Percentiles rank a stretch among this genome's conserved stretches.
phyloP scores from a whole-genome alignment of 2,113 vertebrate species.

The Capra hircus region DNA sequence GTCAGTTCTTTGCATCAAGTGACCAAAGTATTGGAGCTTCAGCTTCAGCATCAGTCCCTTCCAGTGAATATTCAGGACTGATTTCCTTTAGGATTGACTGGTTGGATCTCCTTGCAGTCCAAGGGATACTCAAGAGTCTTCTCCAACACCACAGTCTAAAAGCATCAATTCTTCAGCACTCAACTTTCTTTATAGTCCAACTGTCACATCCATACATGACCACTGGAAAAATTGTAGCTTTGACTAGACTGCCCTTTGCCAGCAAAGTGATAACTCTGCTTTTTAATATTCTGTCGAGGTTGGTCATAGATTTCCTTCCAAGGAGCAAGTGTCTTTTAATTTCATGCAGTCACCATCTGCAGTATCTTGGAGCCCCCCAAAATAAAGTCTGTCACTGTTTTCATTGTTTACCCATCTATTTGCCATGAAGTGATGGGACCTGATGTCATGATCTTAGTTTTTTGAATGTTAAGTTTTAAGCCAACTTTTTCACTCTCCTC shows the following conservation, averaged over 20 bases:
- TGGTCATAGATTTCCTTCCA: background rate
- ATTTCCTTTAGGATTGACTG: background rate
- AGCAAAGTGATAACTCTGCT: background rate
- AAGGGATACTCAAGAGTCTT: background rate
- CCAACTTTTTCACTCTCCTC: background rate
- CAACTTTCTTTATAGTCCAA: background rate
- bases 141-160: background rate
- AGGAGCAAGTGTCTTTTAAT: background rate
- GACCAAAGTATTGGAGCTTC: background rate
- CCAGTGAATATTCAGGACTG: background rate
- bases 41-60: background rate
- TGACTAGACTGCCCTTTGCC: background rate
- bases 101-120: background rate
- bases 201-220: background rate
- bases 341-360: background rate
- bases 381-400: background rate
- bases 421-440: background rate
- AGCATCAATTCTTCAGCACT: background rate
- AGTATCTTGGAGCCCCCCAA: background rate
- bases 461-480: background rate
- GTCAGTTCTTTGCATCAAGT: background rate
- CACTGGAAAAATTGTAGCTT: background rate
- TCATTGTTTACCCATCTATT: background rate
- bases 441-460: background rate
- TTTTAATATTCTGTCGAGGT: background rate